Evolutionary conservation across 2,888 invertebrate genomes (phyloP).

Genomic region (Cyaniris semiargus): DNA sequence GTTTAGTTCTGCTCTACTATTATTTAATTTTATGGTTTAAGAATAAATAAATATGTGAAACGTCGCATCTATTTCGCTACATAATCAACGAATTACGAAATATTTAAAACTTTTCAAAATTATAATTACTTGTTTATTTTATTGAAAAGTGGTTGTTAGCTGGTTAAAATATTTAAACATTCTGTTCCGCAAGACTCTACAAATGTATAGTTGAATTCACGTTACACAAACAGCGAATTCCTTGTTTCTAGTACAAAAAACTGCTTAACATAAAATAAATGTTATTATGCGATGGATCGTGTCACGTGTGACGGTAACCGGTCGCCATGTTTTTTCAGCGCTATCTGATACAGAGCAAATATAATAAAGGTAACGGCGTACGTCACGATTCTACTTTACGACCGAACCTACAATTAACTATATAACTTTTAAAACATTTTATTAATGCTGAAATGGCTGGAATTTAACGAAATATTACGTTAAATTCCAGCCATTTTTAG

Average conservation of each 20-base stretch:
- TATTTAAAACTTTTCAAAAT: not conserved
- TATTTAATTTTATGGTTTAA: not conserved
- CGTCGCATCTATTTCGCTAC: not conserved
- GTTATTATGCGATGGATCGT: constrained; percentile 38
- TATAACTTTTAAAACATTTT: not conserved
- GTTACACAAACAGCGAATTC: not conserved
- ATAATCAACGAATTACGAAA: no score
- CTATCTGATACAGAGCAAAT: constrained; percentile 53
- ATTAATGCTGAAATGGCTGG: not conserved
- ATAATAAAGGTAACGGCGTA: constrained; percentile 48
- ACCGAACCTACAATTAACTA: not conserved
- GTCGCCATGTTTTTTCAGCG: constrained; percentile 51
- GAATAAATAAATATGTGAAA: not conserved
- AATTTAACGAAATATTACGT: not conserved
- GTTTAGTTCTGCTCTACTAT: no score
- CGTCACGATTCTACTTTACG: constrained; percentile 39
- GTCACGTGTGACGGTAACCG: constrained; percentile 47
- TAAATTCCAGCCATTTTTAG: no score
- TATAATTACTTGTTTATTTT: not conserved
- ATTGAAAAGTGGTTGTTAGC: not conserved
- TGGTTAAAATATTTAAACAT: not conserved
- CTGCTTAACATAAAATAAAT: constrained; percentile 35
- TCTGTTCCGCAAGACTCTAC: not conserved
- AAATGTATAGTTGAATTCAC: not conserved
- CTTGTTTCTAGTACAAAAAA: not conserved